Base-by-base conservation (phyloP, 2,888 invertebrate genomes). In the Ichneumon xanthorius region DNA sequence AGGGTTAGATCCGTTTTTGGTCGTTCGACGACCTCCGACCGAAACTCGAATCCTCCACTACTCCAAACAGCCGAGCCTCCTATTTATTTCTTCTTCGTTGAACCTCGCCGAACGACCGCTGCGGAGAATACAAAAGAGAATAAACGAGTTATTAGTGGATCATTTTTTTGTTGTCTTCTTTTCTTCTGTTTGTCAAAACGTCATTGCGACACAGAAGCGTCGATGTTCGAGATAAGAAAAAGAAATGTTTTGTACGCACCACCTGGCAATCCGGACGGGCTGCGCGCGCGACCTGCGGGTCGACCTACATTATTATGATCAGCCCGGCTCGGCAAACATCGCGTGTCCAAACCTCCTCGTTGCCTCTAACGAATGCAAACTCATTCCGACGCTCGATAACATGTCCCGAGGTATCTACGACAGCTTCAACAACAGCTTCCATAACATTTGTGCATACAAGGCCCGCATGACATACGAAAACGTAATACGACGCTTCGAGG, bases 251-350 rank as follows among this genome's bases (percentile, higher is more conserved):
- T 37, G 26, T 55, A 77, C 63, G 53, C 58, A 72, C 55, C 82
- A 67, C n/a, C 45, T 67, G 72, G 55, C 67, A 26, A 55, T 72
- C 58, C 22, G 48, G 61, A 33, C 16, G 6, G n/a, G 53, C 14
- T 48, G 48, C 16, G 33, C n/a, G 33, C 14, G 48, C 26, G 61
- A 80, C 50, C 73, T 79, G 83, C 63, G 68, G 75, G 63, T 75
- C 79, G 79, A 83, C 79, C 73, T 83, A 83, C 61, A 70, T 83
- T 67, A 40, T 19, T 68, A 45, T 79, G 68, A 82, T 16, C 65
- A 30, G 33, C 50, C 37, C 22, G 50, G 61, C 37, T 58, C 67
- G n/a, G 37, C 7, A 37, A 19, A 22, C 45, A 71, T 80, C 71
- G 71, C 77, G 68, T 82, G 77, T 82, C 40, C 11, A 33, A 30